Base-by-base conservation (phyloP, 1,140 invertebrate species). In the Antheraea mylitta region DNA sequence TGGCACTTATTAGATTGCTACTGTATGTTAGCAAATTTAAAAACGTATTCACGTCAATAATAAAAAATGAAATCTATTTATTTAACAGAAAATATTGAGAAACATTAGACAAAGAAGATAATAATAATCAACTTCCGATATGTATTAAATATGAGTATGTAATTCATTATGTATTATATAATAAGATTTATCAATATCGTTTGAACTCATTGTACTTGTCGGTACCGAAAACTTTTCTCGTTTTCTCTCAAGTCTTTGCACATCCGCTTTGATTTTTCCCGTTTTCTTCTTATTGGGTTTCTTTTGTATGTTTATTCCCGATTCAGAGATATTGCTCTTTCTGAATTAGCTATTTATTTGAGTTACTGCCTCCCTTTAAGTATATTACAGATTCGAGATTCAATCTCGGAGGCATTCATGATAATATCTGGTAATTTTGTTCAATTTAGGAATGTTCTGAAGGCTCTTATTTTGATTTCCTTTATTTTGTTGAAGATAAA, bases 261-360 rank as follows among this genome's bases (percentile, higher is more conserved):
- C 45, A 53, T 53, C 45, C 45, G 45, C 45, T 53, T 53, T 53
- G 45, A 53, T 13, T 53, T 53, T 53, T 53, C 11, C 45, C 45
- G 5, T 53, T 42, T 53, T 16, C 45, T 53, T 53, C 45, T 16
- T 53, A 53, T 53, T 53, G 45, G 6, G 45, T 53, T 53, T 53
- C 45, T 53, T 53, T 53, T 53, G 45, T 53, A 16, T 53, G 45
- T 53, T 53, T 53, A 53, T 13, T 16, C 16, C 16, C 45, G 13
- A 16, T 53, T 53, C 45, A 13, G 10, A 53, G 45, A 53, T 53
- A 53, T 53, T 53, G 45, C 45, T 53, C 45, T 53, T 53, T 53
- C 45, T 53, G 16, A 53, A 53, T 53, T 53, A 53, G 45, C 45
- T 53, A 53, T 53, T 53, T 53, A 53, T 53, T 53, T 53, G 45